phyloP scores from a whole-genome alignment of 2,797 vertebrate species.

The Crocodylus rhombifer region DNA sequence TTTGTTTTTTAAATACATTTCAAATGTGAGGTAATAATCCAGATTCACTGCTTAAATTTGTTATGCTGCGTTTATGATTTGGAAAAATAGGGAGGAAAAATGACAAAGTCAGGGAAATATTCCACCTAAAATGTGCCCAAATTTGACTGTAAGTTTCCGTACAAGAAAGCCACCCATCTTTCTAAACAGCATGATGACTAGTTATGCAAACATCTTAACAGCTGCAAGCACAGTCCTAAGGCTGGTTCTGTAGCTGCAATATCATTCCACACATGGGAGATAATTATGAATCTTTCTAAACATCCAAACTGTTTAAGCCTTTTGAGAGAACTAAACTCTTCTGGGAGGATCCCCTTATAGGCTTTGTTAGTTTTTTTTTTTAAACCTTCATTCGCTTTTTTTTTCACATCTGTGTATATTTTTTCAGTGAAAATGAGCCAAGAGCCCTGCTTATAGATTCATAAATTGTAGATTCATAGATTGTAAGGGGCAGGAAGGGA shows the following conservation, averaged over 20 bases:
- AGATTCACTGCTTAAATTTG: slow-evolving; percentile 32
- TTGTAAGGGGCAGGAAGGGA: too few relatives aligned
- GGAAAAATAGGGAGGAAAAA: slow-evolving; percentile 12
- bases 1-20: slow-evolving; percentile 51
- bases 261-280: slow-evolving; percentile 25
- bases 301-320: not conserved
- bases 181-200: slow-evolving; percentile 3
- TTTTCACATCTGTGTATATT: not conserved
- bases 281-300: not conserved
- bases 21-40: slow-evolving; percentile 27
- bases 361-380: not conserved
- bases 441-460: too few relatives aligned
- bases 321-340: not conserved
- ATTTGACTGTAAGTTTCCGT: slow-evolving; percentile 41
- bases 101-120: slow-evolving; percentile 44
- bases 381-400: not conserved
- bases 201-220: slow-evolving; percentile 29
- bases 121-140: not conserved
- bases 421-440: not conserved
- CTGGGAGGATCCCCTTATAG: not conserved
- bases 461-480: too few relatives aligned
- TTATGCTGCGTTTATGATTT: slow-evolving; percentile 29
- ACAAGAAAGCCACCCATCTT: slow-evolving; percentile 10
- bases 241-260: not conserved
- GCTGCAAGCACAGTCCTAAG: slow-evolving; percentile 21